Conservation (phyloP, 2,113 vertebrate species). For the Syrmaticus mikado region DNA sequence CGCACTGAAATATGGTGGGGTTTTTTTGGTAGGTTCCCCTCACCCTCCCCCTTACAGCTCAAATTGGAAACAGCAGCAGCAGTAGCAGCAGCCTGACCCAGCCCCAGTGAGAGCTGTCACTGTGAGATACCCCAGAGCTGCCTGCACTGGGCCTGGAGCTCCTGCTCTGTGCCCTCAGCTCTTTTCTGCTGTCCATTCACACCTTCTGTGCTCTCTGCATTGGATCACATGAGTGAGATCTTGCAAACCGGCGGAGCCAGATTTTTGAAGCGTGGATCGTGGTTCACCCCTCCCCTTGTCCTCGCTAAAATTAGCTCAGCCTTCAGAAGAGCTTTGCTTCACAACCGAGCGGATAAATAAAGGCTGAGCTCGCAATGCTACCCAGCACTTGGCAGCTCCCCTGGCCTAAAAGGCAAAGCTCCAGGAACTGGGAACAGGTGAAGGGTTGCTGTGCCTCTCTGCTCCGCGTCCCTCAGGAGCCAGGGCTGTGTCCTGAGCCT, state of each 20-base stretch:
- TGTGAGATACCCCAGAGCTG: neutral
- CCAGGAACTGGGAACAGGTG: neutral
- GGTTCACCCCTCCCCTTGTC: neutral
- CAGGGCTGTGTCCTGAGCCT: neutral
- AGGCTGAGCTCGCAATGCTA: neutral
- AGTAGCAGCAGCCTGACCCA: neutral
- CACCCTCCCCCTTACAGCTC: neutral
- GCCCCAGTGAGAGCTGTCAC: neutral
- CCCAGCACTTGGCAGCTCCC: neutral
- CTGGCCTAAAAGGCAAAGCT: neutral
- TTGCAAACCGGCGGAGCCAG: neutral
- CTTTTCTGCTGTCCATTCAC: accelerated
- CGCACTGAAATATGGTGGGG: neutral
- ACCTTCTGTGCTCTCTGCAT: neutral
- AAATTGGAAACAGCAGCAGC: neutral
- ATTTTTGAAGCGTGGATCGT: neutral
- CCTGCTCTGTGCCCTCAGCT: neutral
- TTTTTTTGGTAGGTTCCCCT: neutral
- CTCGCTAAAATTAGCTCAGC: neutral
- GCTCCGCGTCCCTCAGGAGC: accelerated
- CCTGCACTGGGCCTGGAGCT: neutral
- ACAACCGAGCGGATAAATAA: neutral
- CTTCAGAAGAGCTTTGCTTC: neutral
- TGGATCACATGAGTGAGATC: neutral
- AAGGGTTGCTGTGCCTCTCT: neutral